phyloP scores from a whole-genome alignment of 30 jellyfish, hydroid and myxozoan genomes.

The Nemopilema nomurai region DNA sequence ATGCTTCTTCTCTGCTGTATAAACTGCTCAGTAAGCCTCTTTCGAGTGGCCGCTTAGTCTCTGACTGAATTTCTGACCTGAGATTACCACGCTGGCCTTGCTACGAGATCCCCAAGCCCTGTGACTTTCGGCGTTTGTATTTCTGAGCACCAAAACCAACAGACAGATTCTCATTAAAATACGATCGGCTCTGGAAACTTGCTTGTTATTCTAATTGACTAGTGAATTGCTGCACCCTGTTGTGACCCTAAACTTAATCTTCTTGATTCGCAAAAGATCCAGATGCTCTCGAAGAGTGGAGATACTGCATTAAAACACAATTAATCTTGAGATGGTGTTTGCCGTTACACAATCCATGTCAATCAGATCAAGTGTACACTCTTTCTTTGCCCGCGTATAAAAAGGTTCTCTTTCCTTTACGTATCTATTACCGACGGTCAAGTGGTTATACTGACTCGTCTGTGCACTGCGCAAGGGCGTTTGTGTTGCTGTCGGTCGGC shows the following conservation, averaged over 20 bases:
- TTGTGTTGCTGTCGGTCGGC: slow-evolving; percentile 68
- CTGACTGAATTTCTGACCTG: slow-evolving; percentile 28
- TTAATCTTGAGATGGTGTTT: slow-evolving; percentile 80
- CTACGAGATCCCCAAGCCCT: not conserved
- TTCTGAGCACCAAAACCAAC: not conserved
- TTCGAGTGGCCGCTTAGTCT: slow-evolving; percentile 32
- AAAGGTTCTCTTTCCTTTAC: slow-evolving; percentile 77
- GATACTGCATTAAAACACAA: slow-evolving; percentile 79
- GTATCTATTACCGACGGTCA: slow-evolving; percentile 79
- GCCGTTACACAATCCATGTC: slow-evolving; percentile 85
- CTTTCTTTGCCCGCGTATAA: slow-evolving; percentile 67
- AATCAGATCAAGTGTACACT: slow-evolving; percentile 80
- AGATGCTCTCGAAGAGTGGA: slow-evolving; percentile 68
- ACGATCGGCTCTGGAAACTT: not conserved
- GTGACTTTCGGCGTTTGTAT: not conserved
- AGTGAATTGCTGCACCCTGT: slow-evolving; percentile 44
- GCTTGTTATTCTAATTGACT: not conserved
- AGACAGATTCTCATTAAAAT: not conserved
- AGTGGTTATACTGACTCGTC: slow-evolving; percentile 50
- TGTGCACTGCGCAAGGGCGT: slow-evolving; percentile 59
- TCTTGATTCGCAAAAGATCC: slow-evolving; percentile 66
- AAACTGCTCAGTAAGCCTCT: slow-evolving; percentile 41
- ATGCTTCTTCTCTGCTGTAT: slow-evolving; percentile 17
- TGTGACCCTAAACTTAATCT: slow-evolving; percentile 67
- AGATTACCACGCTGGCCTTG: not conserved